phyloP scores from a whole-genome alignment of 1,140 invertebrate species.

The Atta texana region DNA sequence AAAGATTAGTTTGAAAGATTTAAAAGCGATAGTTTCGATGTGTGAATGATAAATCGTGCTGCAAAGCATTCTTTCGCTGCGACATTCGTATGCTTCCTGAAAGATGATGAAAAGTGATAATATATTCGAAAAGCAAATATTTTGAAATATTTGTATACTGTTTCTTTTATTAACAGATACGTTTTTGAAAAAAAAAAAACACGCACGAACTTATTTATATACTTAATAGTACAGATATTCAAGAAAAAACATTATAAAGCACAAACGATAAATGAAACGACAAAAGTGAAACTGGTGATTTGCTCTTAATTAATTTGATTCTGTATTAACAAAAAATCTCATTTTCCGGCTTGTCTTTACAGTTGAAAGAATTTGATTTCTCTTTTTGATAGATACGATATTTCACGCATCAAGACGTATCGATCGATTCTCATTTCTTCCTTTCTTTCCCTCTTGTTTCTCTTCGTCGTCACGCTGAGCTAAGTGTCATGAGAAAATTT shows the following conservation, averaged over 20 bases:
- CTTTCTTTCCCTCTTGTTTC: not conserved
- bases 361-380: not conserved
- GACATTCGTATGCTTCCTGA: no score
- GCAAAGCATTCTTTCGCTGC: no score
- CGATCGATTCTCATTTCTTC: constrained; percentile 1
- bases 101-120: no score
- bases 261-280: not conserved
- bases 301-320: not conserved
- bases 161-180: no score
- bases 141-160: no score
- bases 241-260: not conserved
- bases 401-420: constrained; percentile 15
- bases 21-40: no score
- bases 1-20: no score
- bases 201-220: no score
- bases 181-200: no score
- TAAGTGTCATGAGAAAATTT: constrained; percentile 32
- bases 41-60: no score
- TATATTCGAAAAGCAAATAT: no score
- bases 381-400: not conserved
- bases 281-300: not conserved
- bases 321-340: not conserved
- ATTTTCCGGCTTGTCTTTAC: not conserved
- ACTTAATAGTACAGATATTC: not conserved
- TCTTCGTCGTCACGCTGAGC: not conserved